phyloP scores from a whole-genome alignment of 1,140 invertebrate species.

The Zaprionus capensis region DNA sequence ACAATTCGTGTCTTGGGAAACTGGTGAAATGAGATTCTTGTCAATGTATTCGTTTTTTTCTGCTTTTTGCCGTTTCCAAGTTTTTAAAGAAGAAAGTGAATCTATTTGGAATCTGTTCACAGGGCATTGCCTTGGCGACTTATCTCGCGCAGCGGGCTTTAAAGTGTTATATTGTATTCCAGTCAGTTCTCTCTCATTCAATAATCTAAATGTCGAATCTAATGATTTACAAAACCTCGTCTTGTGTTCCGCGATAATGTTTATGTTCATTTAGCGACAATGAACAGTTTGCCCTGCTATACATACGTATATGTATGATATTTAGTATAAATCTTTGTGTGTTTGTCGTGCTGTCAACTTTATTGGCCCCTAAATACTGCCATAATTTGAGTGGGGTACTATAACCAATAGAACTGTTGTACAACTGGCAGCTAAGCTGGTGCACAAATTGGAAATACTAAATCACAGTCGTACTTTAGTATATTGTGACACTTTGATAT shows the following conservation, averaged over 20 bases:
- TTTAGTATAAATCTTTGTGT: no score
- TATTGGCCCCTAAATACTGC: conserved; percentile 14
- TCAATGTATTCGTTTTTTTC: no score
- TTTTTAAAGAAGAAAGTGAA: no score
- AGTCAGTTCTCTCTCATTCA: neutral
- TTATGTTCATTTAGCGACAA: neutral
- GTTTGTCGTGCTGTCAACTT: neutral
- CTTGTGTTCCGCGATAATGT: conserved; percentile 15
- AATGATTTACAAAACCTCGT: conserved; percentile 1
- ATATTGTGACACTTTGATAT: neutral
- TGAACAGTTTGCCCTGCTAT: neutral
- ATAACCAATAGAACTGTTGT: neutral
- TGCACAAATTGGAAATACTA: no score
- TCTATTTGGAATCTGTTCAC: neutral
- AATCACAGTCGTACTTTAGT: neutral
- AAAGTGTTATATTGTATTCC: conserved; percentile 3
- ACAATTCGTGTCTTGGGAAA: neutral
- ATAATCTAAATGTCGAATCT: conserved; percentile 37
- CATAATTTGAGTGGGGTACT: neutral
- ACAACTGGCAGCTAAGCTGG: neutral
- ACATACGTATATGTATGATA: neutral
- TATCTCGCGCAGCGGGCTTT: neutral
- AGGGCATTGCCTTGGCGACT: neutral
- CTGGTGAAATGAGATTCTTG: no score
- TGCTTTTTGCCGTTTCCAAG: no score